phyloP scores from a whole-genome alignment of 2,888 invertebrate genomes.

The Bombylius discolor region DNA sequence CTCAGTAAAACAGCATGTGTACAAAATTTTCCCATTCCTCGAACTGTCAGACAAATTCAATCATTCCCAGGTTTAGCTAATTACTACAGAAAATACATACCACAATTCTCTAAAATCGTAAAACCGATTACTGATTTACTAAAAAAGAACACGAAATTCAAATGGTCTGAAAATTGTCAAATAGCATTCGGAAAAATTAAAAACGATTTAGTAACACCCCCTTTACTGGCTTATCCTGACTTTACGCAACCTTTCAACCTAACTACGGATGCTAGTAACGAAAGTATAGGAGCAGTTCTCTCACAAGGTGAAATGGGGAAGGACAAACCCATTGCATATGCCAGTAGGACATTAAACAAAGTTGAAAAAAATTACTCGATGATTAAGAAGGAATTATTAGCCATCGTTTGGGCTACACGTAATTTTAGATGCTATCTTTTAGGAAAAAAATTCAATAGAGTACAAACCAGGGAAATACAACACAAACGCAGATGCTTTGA shows the following conservation, averaged over 20 bases:
- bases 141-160: neutral
- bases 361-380: neutral
- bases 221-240: neutral
- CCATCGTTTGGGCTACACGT: no score
- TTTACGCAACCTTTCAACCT: constrained; percentile 13
- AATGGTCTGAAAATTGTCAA: constrained; percentile 6
- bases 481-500: no score
- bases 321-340: no score
- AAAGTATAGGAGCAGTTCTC: constrained; percentile 16
- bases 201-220: neutral
- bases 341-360: neutral
- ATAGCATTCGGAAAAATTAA: neutral
- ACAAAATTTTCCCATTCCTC: neutral
- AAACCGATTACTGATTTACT: neutral
- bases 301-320: constrained; percentile 10
- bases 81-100: constrained; percentile 20
- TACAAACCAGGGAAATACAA: no score
- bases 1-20: neutral
- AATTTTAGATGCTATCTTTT: no score
- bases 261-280: constrained; percentile 19
- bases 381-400: no score
- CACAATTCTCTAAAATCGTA: constrained; percentile 4
- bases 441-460: no score
- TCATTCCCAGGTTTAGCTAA: constrained; percentile 5
- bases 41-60: neutral